These are phyloP conservation scores for Agapetus fuscipes DNA, from an alignment of 2,888 invertebrate genomes.

Conservation along the genomic window DNA sequence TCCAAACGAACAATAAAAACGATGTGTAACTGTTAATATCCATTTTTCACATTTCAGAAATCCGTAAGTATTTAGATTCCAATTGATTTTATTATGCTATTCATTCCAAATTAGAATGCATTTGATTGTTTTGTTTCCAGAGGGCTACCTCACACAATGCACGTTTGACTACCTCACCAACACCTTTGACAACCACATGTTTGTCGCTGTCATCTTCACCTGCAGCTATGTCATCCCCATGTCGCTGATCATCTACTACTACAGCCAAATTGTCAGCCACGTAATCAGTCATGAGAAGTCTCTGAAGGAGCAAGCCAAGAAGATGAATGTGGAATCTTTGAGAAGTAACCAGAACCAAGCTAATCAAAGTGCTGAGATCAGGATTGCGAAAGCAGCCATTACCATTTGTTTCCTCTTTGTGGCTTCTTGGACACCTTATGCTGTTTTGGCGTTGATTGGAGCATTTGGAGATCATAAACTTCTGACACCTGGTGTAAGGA, in stretches of 20 bases:
- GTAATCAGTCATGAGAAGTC: slow-evolving; percentile 82
- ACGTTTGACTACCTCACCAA: slow-evolving; percentile 74
- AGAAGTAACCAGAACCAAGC: slow-evolving; percentile 55
- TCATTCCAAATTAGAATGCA: too few relatives aligned
- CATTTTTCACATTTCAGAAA: not conserved
- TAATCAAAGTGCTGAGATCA: slow-evolving; percentile 65
- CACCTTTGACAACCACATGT: slow-evolving; percentile 67
- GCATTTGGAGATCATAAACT: slow-evolving; percentile 68
- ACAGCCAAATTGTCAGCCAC: slow-evolving; percentile 78
- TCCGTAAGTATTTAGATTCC: too few relatives aligned
- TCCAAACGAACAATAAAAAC: too few relatives aligned
- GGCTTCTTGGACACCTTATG: slow-evolving; percentile 87
- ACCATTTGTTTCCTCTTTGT: slow-evolving; percentile 79
- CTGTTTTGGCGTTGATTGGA: slow-evolving; percentile 69
- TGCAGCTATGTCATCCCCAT: slow-evolving; percentile 74
- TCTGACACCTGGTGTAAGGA: slow-evolving; percentile 59
- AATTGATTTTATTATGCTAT: too few relatives aligned
- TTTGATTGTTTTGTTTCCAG: slow-evolving; percentile 35
- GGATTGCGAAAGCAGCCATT: slow-evolving; percentile 82
- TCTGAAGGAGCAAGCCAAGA: slow-evolving; percentile 63
- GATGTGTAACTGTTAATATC: not conserved
- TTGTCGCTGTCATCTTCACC: slow-evolving; percentile 64
- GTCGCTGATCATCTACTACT: slow-evolving; percentile 68
- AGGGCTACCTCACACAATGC: slow-evolving; percentile 84
- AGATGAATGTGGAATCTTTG: slow-evolving; percentile 84